Evolutionary conservation across 2,888 invertebrate genomes (phyloP).

Genomic region (Neoitamus cyanurus): DNA sequence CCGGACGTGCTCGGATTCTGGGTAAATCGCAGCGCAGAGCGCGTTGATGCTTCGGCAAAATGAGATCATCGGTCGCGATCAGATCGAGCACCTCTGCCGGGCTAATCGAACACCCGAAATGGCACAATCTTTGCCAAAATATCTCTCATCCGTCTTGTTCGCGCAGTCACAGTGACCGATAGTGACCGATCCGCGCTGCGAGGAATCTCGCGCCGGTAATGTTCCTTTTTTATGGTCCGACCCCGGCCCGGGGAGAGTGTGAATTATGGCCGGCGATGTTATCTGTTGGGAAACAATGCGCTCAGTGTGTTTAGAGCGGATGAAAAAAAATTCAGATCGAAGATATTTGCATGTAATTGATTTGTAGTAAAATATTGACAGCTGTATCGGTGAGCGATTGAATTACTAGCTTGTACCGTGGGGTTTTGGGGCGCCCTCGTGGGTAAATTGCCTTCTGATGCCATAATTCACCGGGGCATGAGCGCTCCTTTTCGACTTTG

Average conservation of each 20-base stretch:
- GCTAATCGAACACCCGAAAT: neutral
- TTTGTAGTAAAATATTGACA: constrained; percentile 5
- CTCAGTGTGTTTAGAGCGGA: neutral
- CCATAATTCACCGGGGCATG: neutral
- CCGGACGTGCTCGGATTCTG: neutral
- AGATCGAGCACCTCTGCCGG: neutral
- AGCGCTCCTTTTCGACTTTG: neutral
- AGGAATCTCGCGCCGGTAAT: neutral
- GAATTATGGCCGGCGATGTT: neutral
- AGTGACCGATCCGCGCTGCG: neutral
- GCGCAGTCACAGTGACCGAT: neutral
- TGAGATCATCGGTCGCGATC: constrained; percentile 20
- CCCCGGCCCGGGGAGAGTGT: neutral
- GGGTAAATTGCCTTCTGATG: constrained; percentile 1
- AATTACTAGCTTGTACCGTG: neutral
- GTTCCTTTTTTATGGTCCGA: neutral
- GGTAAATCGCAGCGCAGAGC: neutral
- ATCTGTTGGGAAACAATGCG: constrained; percentile 5
- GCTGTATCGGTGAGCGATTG: neutral
- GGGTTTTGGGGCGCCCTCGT: neutral
- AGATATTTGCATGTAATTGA: constrained; percentile 5
- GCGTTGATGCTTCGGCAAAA: constrained; percentile 18
- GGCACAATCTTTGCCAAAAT: constrained; percentile 18
- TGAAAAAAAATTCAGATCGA: neutral
- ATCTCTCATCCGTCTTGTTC: constrained; percentile 17